Conservation (phyloP, 37 sponge, comb jelly and placozoan species). For the Chondrilla cf. caribensis region DNA sequence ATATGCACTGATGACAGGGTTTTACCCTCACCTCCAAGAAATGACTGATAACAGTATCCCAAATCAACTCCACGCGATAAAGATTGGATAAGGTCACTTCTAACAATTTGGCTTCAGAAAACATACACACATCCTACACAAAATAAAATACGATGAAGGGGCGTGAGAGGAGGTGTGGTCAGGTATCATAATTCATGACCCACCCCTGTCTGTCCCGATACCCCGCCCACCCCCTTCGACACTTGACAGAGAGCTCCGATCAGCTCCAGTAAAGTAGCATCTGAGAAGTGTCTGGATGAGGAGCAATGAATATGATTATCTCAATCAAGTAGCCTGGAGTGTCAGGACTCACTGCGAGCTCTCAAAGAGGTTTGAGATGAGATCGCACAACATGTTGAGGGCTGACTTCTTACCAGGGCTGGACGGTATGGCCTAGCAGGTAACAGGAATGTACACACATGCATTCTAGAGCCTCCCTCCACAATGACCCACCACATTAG, state of each 20-base stretch:
- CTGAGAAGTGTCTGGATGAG: constrained; percentile 44
- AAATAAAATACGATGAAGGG: too few relatives aligned
- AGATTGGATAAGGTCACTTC: constrained; percentile 64
- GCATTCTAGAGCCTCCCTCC: too few relatives aligned
- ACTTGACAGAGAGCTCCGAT: constrained; percentile 63
- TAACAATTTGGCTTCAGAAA: constrained; percentile 66
- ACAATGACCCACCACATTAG: constrained; percentile 2
- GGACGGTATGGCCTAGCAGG: background rate
- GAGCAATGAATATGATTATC: background rate
- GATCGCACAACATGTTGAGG: constrained; percentile 20
- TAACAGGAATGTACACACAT: too few relatives aligned
- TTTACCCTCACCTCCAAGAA: constrained; percentile 47
- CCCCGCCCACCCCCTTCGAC: constrained; percentile 19
- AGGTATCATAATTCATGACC: too few relatives aligned
- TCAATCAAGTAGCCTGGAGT: background rate
- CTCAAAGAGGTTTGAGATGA: constrained; percentile 71
- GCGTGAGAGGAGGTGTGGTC: too few relatives aligned
- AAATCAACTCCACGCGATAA: constrained; percentile 45
- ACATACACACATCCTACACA: constrained; percentile 70
- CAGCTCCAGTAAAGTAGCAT: constrained; percentile 40
- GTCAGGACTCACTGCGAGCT: constrained; percentile 51
- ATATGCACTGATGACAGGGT: background rate
- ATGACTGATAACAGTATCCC: constrained; percentile 67
- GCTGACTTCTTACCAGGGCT: constrained; percentile 33
- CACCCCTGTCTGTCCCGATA: too few relatives aligned